These are phyloP conservation scores for Pinna nobilis DNA, from an alignment of 1,140 invertebrate genomes.

Conservation along the genomic window DNA sequence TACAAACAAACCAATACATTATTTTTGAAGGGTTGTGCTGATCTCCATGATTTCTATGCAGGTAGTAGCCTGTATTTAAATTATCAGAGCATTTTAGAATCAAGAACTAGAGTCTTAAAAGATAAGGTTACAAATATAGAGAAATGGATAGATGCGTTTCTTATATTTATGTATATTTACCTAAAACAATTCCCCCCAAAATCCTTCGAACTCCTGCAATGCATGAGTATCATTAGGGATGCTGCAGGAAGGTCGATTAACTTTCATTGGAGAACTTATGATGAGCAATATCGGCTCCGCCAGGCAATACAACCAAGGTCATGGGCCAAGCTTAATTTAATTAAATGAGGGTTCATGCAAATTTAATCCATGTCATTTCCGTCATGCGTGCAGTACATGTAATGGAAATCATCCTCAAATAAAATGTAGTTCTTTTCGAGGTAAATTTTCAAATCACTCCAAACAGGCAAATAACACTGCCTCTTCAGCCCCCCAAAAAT, in stretches of 20 bases:
- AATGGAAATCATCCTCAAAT: constrained; percentile 4
- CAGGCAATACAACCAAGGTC: constrained; percentile 9
- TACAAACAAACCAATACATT: no score
- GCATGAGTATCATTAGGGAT: constrained; percentile 25
- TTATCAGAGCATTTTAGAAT: no score
- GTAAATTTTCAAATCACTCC: no score
- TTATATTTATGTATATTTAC: constrained; percentile 26
- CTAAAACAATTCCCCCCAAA: neutral
- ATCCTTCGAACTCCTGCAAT: constrained; percentile 16
- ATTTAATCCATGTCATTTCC: neutral
- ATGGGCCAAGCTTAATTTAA: constrained; percentile 17
- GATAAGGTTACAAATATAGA: constrained; percentile 32
- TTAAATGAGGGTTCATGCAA: constrained; percentile 8
- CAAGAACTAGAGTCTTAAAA: no score
- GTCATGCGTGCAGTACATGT: constrained; percentile 12
- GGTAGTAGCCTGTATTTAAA: no score
- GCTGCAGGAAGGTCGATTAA: neutral
- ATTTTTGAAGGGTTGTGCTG: no score
- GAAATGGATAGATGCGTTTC: constrained; percentile 37
- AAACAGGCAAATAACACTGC: neutral
- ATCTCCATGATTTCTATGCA: no score
- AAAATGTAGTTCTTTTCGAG: neutral
- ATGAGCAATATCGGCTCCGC: constrained; percentile 33
- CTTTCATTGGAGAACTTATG: constrained; percentile 25
- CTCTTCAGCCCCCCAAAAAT: neutral